Conservation (phyloP, 1,140 invertebrate species). For the Drosophila equinoxialis region DNA sequence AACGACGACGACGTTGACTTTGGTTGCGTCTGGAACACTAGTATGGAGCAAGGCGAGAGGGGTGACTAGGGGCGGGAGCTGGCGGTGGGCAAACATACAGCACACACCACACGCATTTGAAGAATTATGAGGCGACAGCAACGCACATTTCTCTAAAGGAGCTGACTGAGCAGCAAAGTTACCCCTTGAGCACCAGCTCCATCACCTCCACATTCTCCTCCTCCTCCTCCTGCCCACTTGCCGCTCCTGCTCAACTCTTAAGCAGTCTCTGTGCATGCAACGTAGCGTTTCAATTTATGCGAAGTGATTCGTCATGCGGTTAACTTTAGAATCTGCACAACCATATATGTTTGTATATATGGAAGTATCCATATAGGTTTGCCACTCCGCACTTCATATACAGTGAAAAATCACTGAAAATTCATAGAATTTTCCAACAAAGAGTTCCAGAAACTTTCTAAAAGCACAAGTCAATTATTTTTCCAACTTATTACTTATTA, state of each 20-base stretch:
- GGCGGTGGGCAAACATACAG: conserved; percentile 23
- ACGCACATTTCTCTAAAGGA: conserved; percentile 74
- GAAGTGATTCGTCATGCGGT: conserved; percentile 81
- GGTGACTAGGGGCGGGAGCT: not conserved
- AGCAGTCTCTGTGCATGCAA: conserved; percentile 69
- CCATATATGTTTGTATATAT: conserved; percentile 29
- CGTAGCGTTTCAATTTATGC: conserved; percentile 80
- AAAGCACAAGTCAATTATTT: too few species aligned
- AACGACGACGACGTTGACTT: not conserved
- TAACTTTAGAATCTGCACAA: conserved; percentile 77
- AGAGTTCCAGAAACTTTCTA: too few species aligned
- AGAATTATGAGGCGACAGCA: conserved; percentile 75
- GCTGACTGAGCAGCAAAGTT: conserved; percentile 50
- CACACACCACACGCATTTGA: conserved; percentile 71
- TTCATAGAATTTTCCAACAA: too few species aligned
- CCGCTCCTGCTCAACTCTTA: conserved; percentile 41
- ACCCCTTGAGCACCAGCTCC: conserved; percentile 1
- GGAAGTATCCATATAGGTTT: not conserved
- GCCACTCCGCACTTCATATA: conserved; percentile 24
- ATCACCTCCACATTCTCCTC: not conserved
- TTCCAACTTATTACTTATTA: too few species aligned
- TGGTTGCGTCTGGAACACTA: not conserved
- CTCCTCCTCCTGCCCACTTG: not conserved
- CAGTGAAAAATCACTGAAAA: conserved; percentile 17
- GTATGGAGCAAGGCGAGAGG: not conserved